Base-by-base conservation (phyloP, 2,113 vertebrate species). In the Cichladusa arquata region DNA sequence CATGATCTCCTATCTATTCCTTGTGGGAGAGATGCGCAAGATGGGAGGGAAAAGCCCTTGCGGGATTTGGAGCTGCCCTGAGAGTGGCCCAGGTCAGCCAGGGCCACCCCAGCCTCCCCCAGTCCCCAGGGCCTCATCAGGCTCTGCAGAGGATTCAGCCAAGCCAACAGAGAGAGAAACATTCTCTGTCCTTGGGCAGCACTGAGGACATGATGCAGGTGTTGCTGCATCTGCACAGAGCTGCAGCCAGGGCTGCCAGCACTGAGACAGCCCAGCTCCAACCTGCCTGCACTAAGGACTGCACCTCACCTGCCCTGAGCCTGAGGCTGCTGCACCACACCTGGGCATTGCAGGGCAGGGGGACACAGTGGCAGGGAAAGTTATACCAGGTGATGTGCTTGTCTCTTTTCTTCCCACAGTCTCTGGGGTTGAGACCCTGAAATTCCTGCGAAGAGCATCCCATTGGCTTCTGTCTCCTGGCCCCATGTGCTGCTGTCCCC, bases 151-250 rank as follows among this genome's bases (percentile, higher is more conserved):
- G 50, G 12, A 29, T 4, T 77, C 26, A 10, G 1, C 17, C 3
- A 31, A 60, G 4, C 14, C 5, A 28, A 2, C 5, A 36, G 36
- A n/a, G 36, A 29, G 3, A 0, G 33, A 62, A 73, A 11, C 3
- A 11, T 60, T 69, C 24, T 4, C 14, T 19, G 26, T 13, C 26
- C 50, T 38, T 44, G 31, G 6, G 6, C 19, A 90, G 23, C 38
- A 48, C 26, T 0, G 0, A 12, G 14, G 3, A 33, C 56, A 33
- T 5, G 18, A 53, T 24, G 8, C 66, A 16, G 19, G 1, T 9
- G 2, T 17, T 45, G 38, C 38, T 40, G 38, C 38, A 40, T 40
- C 38, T 40, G 38, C 38, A 40, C 38, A 40, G 38, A 40, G 33
- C 20, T 50, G 33, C 14, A 38, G 38, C 38, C 38, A 40, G 38